Conservation (phyloP, 2,888 invertebrate species). For the Nomada ferruginata region DNA sequence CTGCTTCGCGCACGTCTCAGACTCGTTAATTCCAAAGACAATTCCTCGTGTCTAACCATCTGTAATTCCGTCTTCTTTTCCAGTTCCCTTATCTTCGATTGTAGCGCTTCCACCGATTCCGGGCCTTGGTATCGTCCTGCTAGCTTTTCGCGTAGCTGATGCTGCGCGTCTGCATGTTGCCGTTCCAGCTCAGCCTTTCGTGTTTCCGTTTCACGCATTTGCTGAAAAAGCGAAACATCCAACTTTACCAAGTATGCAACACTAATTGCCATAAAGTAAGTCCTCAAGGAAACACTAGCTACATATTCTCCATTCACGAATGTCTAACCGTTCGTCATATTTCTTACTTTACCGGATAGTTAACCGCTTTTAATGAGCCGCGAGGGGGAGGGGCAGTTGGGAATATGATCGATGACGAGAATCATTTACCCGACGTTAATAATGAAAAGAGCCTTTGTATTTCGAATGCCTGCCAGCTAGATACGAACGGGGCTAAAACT, state of each 20-base stretch:
- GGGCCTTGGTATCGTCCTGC: slow-evolving; percentile 86
- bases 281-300: too few relatives aligned
- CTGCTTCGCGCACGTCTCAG: slow-evolving; percentile 86
- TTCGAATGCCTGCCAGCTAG: slow-evolving; percentile 60
- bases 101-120: slow-evolving; percentile 89
- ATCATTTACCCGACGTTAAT: slow-evolving; percentile 74
- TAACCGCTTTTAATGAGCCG: slow-evolving; percentile 59
- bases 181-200: slow-evolving; percentile 91
- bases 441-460: slow-evolving; percentile 69
- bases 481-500: slow-evolving; percentile 54
- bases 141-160: slow-evolving; percentile 87
- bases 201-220: slow-evolving; percentile 92
- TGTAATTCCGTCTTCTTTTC: slow-evolving; percentile 94
- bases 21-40: slow-evolving; percentile 93
- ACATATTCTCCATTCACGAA: too few relatives aligned
- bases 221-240: slow-evolving; percentile 80
- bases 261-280: too few relatives aligned
- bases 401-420: slow-evolving; percentile 61
- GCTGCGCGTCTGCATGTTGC: slow-evolving; percentile 91
- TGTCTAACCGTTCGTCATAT: neutral
- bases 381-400: slow-evolving; percentile 50
- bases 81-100: slow-evolving; percentile 94
- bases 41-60: slow-evolving; percentile 92
- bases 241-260: too few relatives aligned
- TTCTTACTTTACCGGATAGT: neutral